Conservation (phyloP, 1,140 invertebrate species). For the Teleopsis dalmanni region DNA sequence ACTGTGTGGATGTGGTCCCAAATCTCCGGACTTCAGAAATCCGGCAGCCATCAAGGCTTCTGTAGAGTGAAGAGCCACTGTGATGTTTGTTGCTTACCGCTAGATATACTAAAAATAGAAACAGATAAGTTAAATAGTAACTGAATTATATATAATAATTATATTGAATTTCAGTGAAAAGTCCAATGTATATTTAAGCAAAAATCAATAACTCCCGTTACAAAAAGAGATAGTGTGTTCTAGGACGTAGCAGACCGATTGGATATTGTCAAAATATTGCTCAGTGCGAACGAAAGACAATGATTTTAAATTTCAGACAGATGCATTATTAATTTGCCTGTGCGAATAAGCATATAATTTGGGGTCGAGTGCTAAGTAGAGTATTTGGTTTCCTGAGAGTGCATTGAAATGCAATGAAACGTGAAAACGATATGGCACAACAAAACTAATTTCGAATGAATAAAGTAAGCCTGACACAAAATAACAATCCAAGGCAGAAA, state of each 20-base stretch:
- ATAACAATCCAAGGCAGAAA: too few species aligned
- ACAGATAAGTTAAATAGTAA: slow-evolving; percentile 1
- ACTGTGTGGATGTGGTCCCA: slow-evolving; percentile 42
- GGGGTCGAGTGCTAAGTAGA: slow-evolving; percentile 19
- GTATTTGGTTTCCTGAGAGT: neutral
- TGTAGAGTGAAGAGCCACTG: slow-evolving; percentile 43
- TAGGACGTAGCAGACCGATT: too few species aligned
- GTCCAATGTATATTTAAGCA: neutral
- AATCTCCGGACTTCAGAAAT: slow-evolving; percentile 41
- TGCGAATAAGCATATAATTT: slow-evolving; percentile 43
- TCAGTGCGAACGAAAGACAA: too few species aligned
- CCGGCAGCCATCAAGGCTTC: slow-evolving; percentile 45
- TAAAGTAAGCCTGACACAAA: too few species aligned
- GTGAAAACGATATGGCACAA: slow-evolving; percentile 43
- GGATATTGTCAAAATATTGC: too few species aligned
- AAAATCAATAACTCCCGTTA: neutral
- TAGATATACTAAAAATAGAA: neutral
- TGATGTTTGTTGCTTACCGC: slow-evolving; percentile 17
- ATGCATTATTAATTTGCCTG: slow-evolving; percentile 44
- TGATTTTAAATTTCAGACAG: slow-evolving; percentile 25
- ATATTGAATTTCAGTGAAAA: neutral
- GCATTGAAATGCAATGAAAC: slow-evolving; percentile 32
- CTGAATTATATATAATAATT: neutral
- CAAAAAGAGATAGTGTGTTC: neutral
- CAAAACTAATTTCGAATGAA: slow-evolving; percentile 28